A percentile compares a stretch with the other conserved stretches of the same genome.
phyloP scores from a whole-genome alignment of 2,113 vertebrate species.

The Miniopterus natalensis region DNA sequence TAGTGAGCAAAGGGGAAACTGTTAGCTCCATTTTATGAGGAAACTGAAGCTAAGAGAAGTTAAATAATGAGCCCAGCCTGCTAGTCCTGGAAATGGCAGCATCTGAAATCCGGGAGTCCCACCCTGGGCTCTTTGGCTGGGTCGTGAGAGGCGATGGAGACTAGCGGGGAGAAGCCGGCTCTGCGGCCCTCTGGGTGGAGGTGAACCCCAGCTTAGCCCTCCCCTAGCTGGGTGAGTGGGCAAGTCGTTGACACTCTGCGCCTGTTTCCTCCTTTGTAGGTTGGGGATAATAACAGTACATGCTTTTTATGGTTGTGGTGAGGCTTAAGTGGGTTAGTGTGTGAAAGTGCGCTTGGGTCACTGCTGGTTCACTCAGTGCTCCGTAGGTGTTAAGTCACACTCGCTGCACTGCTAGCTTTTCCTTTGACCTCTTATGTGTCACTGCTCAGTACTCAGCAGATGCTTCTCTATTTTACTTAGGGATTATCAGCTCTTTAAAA shows the following conservation, averaged over 20 bases:
- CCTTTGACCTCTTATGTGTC: not conserved
- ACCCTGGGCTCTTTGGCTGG: not conserved
- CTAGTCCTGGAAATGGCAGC: not conserved
- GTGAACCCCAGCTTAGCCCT: not conserved
- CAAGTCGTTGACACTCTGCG: not conserved
- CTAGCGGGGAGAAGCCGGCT: not conserved
- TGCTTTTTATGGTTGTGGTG: not conserved
- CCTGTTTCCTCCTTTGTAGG: not conserved
- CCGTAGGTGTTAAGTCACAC: not conserved
- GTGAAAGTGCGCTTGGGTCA: not conserved
- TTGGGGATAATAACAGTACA: not conserved
- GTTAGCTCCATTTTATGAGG: not conserved
- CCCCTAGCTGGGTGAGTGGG: not conserved
- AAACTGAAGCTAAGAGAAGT: not conserved
- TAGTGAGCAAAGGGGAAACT: not conserved
- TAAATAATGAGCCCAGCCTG: not conserved
- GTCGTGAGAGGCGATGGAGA: not conserved
- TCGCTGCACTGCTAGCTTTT: not conserved
- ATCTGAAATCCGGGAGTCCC: not conserved
- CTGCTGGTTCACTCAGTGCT: not conserved
- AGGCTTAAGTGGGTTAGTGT: not conserved
- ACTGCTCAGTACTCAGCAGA: not conserved
- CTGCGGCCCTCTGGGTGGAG: rapidly evolving
- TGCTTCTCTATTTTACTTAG: not conserved
- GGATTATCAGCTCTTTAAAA: not conserved